These are phyloP conservation scores for Speoplatyrhinus poulsoni DNA, from an alignment of 2,113 vertebrate species.

Conservation along the genomic window DNA sequence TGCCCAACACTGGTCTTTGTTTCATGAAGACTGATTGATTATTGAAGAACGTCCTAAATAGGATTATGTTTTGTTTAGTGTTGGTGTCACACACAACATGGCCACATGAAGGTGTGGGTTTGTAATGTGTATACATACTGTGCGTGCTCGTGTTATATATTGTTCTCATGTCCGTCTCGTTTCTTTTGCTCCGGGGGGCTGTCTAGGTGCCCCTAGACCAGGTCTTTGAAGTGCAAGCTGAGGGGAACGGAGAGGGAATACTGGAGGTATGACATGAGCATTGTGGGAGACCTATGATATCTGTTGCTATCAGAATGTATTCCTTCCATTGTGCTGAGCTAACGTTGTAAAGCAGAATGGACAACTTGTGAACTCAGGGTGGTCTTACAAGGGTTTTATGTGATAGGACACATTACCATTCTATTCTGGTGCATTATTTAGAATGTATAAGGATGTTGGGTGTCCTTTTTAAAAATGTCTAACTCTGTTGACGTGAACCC, in stretches of 20 bases:
- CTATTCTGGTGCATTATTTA: too few relatives aligned
- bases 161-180: neutral
- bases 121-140: too few relatives aligned
- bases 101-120: too few relatives aligned
- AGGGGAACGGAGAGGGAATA: slow-evolving; percentile 78
- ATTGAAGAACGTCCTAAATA: neutral
- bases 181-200: slow-evolving; percentile 20
- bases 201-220: slow-evolving; percentile 64
- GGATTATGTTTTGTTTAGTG: neutral
- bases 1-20: too few relatives aligned
- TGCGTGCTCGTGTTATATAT: neutral
- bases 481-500: neutral
- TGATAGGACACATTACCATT: too few relatives aligned
- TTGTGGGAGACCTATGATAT: neutral
- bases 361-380: too few relatives aligned
- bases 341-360: neutral
- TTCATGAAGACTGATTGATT: too few relatives aligned
- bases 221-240: slow-evolving; percentile 73
- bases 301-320: too few relatives aligned
- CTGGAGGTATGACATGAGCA: slow-evolving; percentile 71
- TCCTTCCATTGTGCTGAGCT: too few relatives aligned
- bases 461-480: neutral
- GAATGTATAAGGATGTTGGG: neutral
- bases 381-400: too few relatives aligned
- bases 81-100: neutral